A percentile compares a stretch with the other conserved stretches of the same genome.
Conservation (phyloP, 2,113 vertebrate genomes). For the Cygnus atratus region DNA sequence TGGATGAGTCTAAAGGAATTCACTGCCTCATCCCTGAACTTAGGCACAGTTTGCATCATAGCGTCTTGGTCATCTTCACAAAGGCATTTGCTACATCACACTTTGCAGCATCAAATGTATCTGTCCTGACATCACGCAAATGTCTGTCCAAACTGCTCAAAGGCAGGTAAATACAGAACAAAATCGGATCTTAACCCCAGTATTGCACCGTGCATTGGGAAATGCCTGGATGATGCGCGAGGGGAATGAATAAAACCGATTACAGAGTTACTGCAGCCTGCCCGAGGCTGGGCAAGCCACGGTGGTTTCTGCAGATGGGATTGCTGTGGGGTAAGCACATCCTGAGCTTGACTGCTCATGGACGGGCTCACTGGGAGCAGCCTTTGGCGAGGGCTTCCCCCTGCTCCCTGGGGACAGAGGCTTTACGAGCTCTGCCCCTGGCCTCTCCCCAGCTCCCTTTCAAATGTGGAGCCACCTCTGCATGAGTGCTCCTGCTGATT, state of each 20-base stretch:
- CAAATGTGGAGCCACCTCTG: too few relatives aligned
- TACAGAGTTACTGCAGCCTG: neutral
- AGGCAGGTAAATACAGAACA: too few relatives aligned
- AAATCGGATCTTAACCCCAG: neutral
- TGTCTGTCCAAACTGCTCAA: neutral
- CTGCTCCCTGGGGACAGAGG: neutral
- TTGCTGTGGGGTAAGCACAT: accelerated
- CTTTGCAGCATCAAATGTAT: neutral
- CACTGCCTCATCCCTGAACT: neutral
- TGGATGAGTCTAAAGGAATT: neutral
- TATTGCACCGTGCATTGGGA: accelerated
- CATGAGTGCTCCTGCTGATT: neutral
- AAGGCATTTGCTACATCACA: accelerated
- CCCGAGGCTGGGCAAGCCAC: neutral
- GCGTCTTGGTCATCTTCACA: neutral
- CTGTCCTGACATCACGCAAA: neutral
- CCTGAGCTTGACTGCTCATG: accelerated
- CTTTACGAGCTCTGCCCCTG: neutral
- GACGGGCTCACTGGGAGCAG: neutral
- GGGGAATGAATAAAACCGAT: neutral
- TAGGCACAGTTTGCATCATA: neutral
- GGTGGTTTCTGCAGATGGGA: accelerated
- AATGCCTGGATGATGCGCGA: accelerated
- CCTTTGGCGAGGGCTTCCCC: neutral
- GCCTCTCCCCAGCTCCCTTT: neutral